Base-by-base conservation (phyloP, 2,888 invertebrate genomes). In the Auanema sp. region DNA sequence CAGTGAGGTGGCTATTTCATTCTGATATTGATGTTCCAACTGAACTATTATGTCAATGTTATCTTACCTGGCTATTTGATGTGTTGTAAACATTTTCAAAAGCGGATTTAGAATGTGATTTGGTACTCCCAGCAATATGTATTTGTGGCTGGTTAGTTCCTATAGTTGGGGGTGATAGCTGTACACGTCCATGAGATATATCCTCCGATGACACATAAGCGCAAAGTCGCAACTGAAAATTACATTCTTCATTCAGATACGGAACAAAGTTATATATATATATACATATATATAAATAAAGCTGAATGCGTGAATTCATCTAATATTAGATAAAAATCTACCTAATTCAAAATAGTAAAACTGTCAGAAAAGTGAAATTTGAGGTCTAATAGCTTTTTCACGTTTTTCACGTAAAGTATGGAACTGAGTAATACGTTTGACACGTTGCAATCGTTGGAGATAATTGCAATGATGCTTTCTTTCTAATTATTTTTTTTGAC, bases 1-100 rank as follows among this genome's bases (percentile, higher is more conserved):
- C 57, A 93, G 92, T 81, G 91, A 91, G 69, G 92, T 90, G 85
- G 93, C 92, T 75, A 95, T 89, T 86, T 94, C 94, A 80, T 91
- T 90, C 93, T 94, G 89, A 23, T 90, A 89, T 84, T 85, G 85
- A 79, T 82, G 40, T 16, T 12, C 11, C 11, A n/a, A n/a, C 51
- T 50, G 51, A 11, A 21, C 18, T 1, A 43, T 43, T 43, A 43
- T 43, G 43, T 43, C 14, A n/a, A 11, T 43, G 43, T 43, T 43
- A n/a, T 33, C 18, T 44, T 21, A 71, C 68, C 61, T 73, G 72
- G 0, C 65, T 66, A 11, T 65, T 55, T 25, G 71, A 69, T 16
- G 72, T 69, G 25, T 60, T 54, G 60, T 76, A 73, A 40, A 76
- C 67, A 12, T 69, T 67, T 58, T 78, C 75, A 60, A 76, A 78